phyloP scores from a whole-genome alignment of 1,140 invertebrate species.

The Sitobion miscanthi region DNA sequence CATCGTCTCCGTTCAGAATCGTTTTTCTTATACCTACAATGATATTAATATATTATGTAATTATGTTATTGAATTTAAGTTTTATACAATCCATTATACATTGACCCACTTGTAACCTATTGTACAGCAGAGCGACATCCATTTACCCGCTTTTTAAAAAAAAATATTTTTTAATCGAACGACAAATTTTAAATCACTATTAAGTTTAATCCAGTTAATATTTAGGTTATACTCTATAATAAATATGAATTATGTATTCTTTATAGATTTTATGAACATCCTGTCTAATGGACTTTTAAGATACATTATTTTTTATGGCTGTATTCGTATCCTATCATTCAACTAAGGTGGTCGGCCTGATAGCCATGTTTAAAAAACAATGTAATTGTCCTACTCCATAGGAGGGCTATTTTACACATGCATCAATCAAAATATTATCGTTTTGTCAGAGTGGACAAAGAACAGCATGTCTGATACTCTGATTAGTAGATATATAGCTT shows the following conservation, averaged over 20 bases:
- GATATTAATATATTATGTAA: no score
- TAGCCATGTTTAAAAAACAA: conserved; percentile 41
- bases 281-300: neutral
- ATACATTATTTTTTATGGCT: neutral
- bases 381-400: conserved; percentile 36
- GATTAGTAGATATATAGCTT: conserved; percentile 1
- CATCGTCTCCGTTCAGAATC: no score
- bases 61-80: no score
- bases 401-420: conserved; percentile 36
- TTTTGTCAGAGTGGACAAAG: conserved; percentile 40
- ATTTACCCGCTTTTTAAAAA: no score
- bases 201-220: neutral
- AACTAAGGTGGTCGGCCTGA: conserved; percentile 47
- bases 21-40: no score
- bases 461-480: neutral
- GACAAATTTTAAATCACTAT: neutral
- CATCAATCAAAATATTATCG: conserved; percentile 41
- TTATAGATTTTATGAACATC: neutral
- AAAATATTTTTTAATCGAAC: neutral
- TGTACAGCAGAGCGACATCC: no score
- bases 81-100: no score
- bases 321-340: neutral
- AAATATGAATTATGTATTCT: neutral
- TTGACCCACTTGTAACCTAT: no score
- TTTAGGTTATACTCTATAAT: conserved; percentile 22